These are phyloP conservation scores for Halesus radiatus DNA, from an alignment of 1,140 invertebrate species.

Conservation along the genomic window DNA sequence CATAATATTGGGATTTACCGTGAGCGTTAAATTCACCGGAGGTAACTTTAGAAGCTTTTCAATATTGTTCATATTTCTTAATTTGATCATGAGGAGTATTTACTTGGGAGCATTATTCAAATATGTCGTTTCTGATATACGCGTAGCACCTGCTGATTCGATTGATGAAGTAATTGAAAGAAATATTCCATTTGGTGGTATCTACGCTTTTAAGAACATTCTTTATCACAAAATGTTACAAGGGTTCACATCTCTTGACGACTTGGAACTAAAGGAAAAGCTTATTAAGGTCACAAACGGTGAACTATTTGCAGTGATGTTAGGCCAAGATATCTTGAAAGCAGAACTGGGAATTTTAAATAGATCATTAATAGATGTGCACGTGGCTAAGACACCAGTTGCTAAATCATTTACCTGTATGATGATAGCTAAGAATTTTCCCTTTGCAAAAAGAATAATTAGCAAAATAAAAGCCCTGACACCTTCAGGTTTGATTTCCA, in stretches of 20 bases:
- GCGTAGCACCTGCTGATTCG: background rate
- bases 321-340: background rate
- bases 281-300: background rate
- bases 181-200: slow-evolving; percentile 4
- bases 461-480: background rate
- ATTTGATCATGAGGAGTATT: background rate
- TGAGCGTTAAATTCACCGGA: background rate
- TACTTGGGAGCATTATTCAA: slow-evolving; percentile 3
- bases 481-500: background rate
- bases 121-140: slow-evolving; percentile 3
- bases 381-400: background rate
- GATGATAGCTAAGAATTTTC: slow-evolving; percentile 12
- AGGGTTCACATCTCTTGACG: background rate
- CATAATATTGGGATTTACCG: background rate
- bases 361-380: background rate
- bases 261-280: background rate
- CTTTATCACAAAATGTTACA: background rate
- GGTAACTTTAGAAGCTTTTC: background rate
- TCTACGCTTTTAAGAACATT: background rate
- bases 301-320: background rate
- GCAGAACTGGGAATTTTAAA: background rate
- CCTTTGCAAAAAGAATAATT: background rate
- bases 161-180: slow-evolving; percentile 5
- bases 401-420: background rate
- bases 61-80: background rate